phyloP scores from a whole-genome alignment of 2,797 vertebrate genomes.

The Menidia menidia region DNA sequence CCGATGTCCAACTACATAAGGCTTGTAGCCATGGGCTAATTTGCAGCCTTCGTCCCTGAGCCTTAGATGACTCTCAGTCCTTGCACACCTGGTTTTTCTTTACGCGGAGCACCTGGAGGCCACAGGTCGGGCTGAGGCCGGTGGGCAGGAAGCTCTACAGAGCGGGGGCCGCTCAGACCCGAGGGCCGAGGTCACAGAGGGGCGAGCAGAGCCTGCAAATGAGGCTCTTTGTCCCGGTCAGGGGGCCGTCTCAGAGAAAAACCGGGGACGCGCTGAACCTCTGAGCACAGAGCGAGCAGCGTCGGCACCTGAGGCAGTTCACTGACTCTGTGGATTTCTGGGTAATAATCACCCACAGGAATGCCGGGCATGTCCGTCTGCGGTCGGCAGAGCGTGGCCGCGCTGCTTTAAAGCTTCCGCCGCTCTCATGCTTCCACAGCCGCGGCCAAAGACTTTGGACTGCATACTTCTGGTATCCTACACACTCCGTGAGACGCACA shows the following conservation, averaged over 20 bases:
- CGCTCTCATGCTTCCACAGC: slow-evolving; percentile 41
- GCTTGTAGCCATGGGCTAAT: too few relatives aligned
- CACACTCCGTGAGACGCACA: background rate
- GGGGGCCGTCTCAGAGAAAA: background rate
- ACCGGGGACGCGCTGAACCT: slow-evolving; percentile 22
- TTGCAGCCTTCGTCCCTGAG: too few relatives aligned
- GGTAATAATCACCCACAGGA: slow-evolving; percentile 82
- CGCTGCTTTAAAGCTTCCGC: slow-evolving; percentile 57
- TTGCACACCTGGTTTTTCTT: background rate
- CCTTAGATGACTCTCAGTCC: background rate
- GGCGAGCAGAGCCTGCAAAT: slow-evolving; percentile 13
- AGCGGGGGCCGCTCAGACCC: too few relatives aligned
- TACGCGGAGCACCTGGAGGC: background rate
- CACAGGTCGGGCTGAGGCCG: background rate
- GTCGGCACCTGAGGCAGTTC: slow-evolving; percentile 65
- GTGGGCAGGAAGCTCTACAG: too few relatives aligned
- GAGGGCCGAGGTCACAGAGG: background rate
- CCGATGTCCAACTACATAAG: too few relatives aligned
- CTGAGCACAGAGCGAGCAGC: slow-evolving; percentile 25
- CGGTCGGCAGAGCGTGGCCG: slow-evolving; percentile 56
- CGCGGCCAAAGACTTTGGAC: slow-evolving; percentile 42
- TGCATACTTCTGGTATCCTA: slow-evolving; percentile 17
- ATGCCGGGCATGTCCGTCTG: slow-evolving; percentile 76
- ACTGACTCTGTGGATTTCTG: slow-evolving; percentile 63
- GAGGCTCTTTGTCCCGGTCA: slow-evolving; percentile 1